Percentiles rank a stretch among this genome's conserved stretches.
phyloP scores from a whole-genome alignment of 2,797 vertebrate genomes.

The Trachops cirrhosus region DNA sequence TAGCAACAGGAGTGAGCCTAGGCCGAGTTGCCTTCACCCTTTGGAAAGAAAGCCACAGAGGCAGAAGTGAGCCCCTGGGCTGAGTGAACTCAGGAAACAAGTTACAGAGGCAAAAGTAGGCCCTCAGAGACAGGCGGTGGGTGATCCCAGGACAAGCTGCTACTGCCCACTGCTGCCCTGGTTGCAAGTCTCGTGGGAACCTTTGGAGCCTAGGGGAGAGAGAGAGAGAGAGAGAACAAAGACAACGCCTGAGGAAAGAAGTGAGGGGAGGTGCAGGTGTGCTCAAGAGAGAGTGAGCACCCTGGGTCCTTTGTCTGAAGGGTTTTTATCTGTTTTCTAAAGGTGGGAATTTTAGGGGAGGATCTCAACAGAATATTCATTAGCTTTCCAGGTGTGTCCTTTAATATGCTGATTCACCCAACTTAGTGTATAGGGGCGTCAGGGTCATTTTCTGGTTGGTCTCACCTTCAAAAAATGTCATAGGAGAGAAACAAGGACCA shows the following conservation, averaged over 20 bases:
- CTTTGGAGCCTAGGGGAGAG: background rate
- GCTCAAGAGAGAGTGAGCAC: background rate
- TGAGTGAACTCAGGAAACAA: background rate
- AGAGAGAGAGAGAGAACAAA: background rate
- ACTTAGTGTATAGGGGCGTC: background rate
- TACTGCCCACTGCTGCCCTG: background rate
- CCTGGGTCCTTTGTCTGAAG: background rate
- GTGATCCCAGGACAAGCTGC: background rate
- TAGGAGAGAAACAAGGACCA: background rate
- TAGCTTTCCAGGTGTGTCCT: background rate
- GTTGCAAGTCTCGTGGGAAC: background rate
- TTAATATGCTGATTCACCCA: background rate
- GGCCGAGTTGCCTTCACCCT: background rate
- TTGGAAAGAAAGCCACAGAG: background rate
- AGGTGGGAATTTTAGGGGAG: background rate
- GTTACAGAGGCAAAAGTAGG: background rate
- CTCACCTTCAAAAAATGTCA: background rate
- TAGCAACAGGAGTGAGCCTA: background rate
- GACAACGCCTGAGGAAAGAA: background rate
- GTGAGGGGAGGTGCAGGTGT: background rate
- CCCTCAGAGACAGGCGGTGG: background rate
- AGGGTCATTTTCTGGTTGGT: background rate
- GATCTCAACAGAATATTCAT: background rate
- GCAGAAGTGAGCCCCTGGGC: background rate
- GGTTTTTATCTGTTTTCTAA: background rate